These are phyloP conservation scores for Colius striatus DNA, from an alignment of 2,113 vertebrate genomes.

Conservation along the genomic window DNA sequence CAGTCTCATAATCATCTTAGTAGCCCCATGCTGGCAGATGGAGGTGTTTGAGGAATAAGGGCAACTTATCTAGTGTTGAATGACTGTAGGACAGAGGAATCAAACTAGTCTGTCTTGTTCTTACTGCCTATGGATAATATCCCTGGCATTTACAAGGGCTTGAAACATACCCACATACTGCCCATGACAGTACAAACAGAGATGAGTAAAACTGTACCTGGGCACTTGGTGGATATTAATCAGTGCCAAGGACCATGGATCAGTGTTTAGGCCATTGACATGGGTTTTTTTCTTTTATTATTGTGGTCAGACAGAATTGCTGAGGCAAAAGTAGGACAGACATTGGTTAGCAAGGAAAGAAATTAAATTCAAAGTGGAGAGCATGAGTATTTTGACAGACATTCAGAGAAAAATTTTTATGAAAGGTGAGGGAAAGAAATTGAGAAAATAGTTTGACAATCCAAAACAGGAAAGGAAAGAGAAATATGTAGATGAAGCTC, in stretches of 20 bases:
- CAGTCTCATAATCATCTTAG: too few relatives aligned
- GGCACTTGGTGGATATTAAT: neutral
- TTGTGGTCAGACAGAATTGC: neutral
- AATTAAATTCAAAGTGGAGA: neutral
- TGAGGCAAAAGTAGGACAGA: neutral
- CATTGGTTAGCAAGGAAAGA: neutral
- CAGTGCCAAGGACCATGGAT: neutral
- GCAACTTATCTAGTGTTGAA: neutral
- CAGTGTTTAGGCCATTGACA: neutral
- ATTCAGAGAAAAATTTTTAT: neutral
- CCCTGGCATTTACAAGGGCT: neutral
- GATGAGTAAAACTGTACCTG: neutral
- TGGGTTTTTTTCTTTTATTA: neutral
- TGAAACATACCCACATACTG: neutral
- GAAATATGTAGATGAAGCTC: neutral
- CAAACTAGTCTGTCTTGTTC: neutral
- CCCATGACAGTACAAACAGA: neutral
- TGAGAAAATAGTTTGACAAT: neutral
- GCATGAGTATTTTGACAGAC: neutral
- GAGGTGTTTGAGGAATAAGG: neutral
- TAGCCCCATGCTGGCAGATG: accelerated
- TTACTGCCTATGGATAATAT: neutral
- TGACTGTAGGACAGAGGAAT: neutral
- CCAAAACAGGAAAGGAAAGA: neutral
- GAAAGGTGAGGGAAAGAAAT: neutral